These are phyloP conservation scores for Microchirus variegatus DNA, from an alignment of 2,797 vertebrate genomes.

Conservation along the genomic window DNA sequence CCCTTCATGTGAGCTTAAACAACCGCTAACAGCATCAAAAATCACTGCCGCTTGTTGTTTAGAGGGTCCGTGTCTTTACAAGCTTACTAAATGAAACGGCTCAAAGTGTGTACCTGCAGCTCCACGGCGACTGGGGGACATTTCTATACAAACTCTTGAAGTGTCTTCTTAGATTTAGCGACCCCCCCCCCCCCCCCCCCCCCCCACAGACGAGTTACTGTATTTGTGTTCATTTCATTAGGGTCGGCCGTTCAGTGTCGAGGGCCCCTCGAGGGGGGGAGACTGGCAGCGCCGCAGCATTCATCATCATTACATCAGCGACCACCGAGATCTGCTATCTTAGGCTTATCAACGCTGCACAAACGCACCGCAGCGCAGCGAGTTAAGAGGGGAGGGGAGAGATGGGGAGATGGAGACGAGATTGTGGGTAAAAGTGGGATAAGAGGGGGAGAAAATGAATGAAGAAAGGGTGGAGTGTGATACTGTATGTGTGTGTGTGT, in stretches of 20 bases:
- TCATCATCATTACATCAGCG: conserved; percentile 96
- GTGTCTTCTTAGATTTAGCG: conserved; percentile 73
- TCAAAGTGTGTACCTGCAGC: conserved; percentile 46
- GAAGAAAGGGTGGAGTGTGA: conserved; percentile 53
- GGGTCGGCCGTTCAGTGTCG: conserved; percentile 73
- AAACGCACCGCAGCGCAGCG: conserved; percentile 77
- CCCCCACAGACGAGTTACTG: conserved; percentile 54
- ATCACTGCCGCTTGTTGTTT: conserved; percentile 52
- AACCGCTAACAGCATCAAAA: conserved; percentile 53
- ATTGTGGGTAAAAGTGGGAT: conserved; percentile 73
- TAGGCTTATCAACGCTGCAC: conserved; percentile 85
- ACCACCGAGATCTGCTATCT: conserved; percentile 89
- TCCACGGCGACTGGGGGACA: conserved; percentile 26
- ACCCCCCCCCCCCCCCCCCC: conserved; percentile 56
- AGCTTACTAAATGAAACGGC: conserved; percentile 46
- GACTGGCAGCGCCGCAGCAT: conserved; percentile 84
- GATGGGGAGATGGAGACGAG: conserved; percentile 75
- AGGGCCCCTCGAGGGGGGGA: conserved; percentile 80
- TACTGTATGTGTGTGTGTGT: conserved; percentile 37
- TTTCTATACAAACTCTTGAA: conserved; percentile 72
- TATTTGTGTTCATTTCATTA: conserved; percentile 89
- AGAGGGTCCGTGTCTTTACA: conserved; percentile 44
- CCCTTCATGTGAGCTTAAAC: conserved; percentile 54
- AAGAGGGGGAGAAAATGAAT: conserved; percentile 69
- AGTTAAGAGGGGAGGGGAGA: conserved; percentile 70